These are phyloP conservation scores for Misgurnus anguillicaudatus DNA, from an alignment of 2,113 vertebrate genomes.

Conservation along the genomic window DNA sequence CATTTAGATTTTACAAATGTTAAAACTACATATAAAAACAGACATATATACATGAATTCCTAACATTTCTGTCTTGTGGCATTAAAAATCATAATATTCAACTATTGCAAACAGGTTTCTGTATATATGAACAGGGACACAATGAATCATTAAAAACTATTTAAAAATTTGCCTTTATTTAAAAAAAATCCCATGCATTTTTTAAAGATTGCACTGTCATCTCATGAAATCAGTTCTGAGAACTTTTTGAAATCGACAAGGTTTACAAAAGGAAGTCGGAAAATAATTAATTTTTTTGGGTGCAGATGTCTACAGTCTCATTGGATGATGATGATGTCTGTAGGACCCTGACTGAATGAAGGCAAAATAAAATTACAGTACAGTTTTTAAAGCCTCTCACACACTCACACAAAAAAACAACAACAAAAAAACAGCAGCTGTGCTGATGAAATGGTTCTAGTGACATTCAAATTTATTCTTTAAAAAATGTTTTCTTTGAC, in stretches of 20 bases:
- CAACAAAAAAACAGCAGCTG: no score
- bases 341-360: not conserved
- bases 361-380: not conserved
- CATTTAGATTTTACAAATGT: slow-evolving; percentile 10
- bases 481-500: not conserved
- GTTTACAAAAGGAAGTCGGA: not conserved
- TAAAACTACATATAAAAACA: not conserved
- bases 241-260: not conserved
- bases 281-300: not conserved
- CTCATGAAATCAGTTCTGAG: not conserved
- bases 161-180: not conserved
- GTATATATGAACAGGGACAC: not conserved
- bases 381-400: not conserved
- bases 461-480: not conserved
- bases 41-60: slow-evolving; percentile 17
- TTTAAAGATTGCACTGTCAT: not conserved
- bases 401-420: no score
- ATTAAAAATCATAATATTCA: slow-evolving; percentile 17
- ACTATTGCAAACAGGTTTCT: not conserved
- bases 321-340: not conserved
- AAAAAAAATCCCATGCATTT: not conserved
- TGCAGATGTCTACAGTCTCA: not conserved
- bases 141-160: not conserved
- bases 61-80: not conserved
- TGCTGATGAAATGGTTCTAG: not conserved